Evolutionary conservation across 2,113 vertebrate genomes (phyloP).

Genomic region (Apteryx mantelli): DNA sequence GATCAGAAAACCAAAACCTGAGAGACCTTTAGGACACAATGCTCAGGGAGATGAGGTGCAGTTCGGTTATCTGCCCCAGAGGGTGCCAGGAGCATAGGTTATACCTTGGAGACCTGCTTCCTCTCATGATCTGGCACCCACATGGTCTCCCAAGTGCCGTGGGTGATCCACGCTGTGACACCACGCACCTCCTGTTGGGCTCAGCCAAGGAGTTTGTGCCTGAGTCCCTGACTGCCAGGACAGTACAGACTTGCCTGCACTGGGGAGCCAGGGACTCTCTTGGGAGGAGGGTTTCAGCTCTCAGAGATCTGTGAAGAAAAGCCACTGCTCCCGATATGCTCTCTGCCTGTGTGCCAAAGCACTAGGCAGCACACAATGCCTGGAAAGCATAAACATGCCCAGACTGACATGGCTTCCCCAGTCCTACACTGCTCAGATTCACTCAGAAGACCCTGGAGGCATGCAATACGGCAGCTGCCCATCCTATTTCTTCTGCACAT

Average conservation of each 20-base stretch:
- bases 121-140: neutral
- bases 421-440: neutral
- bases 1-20: neutral
- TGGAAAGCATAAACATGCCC: no score
- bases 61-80: neutral
- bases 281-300: no score
- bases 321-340: neutral
- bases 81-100: neutral
- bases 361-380: neutral
- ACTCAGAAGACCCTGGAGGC: neutral
- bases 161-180: fast-evolving
- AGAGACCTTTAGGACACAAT: neutral
- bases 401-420: neutral
- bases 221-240: neutral
- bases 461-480: no score
- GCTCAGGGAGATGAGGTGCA: neutral
- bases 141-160: neutral
- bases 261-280: neutral
- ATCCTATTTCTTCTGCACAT: neutral
- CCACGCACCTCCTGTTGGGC: neutral
- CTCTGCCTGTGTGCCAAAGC: neutral
- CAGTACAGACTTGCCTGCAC: neutral
- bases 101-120: neutral
- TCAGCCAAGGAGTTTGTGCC: neutral
- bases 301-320: no score